Evolutionary conservation across 2,888 invertebrate genomes (phyloP), one percentile per base, ranked within the genome.

Genomic region (Pyralis farinalis): DNA sequence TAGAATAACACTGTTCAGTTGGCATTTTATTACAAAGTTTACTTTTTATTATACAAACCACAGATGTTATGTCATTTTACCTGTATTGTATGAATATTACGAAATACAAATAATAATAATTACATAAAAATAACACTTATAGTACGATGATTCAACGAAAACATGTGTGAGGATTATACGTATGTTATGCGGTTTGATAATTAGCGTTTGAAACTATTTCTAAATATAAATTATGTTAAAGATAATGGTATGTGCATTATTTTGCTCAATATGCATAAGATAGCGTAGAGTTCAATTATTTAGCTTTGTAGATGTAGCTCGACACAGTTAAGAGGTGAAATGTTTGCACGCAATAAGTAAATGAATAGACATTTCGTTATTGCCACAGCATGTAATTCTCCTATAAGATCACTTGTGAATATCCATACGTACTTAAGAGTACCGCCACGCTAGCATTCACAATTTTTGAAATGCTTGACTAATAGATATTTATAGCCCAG

Each of bases 191-290:
- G 29, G 16, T 36, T 34, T 36, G 27, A 37, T 30, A 31, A 11
- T 21, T 37, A 22, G 37, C 30, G 11, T 4, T 22, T 22, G 2
- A 37, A 28, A 36, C 28, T 12, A 36, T 29, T 36, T 29, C 29
- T 36, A 36, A 12, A 35, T 44, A 38, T 41, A 39, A 30, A 42
- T 29, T 32, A 39, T 42, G 42, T 21, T 40, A 49, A 22, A 37
- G n/a, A n/a, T n/a, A n/a, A 34, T 29, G 29, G 11, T 34, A 37
- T 25, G 22, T 34, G 32, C 47, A 55, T 56, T 57, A 44, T 44
- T 46, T 63, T 61, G 59, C 56, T 65, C 63, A 61, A 59, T 47
- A 39, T 44, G 38, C 40, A 42, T 45, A 43, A 46, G 49, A 37
- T 37, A 37, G 42, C n/a, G 42, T 44, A 38, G 34, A 34, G 30